Percentiles rank a stretch among this genome's conserved stretches.
phyloP scores from a whole-genome alignment of 2,797 vertebrate species.

The Gymnopithys bicolor region DNA sequence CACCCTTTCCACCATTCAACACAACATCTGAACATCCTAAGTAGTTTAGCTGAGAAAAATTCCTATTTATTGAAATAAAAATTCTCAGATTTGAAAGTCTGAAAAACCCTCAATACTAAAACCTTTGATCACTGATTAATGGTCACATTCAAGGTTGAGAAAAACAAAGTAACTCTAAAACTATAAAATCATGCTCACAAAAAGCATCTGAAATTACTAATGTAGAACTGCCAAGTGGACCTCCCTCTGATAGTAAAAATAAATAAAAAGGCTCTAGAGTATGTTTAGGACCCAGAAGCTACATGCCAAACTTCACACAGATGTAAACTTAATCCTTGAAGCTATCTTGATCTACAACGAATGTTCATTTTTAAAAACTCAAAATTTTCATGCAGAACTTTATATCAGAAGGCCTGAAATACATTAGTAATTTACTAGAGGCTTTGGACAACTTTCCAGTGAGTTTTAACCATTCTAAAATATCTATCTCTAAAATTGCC shows the following conservation, averaged over 20 bases:
- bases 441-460: not conserved
- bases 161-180: not conserved
- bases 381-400: not conserved
- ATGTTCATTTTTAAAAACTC: not conserved
- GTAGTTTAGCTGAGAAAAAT: not conserved
- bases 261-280: not conserved
- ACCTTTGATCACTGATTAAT: not conserved
- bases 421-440: not conserved
- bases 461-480: not conserved
- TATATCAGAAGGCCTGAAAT: not conserved
- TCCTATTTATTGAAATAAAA: not conserved
- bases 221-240: not conserved
- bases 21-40: not conserved
- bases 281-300: not conserved
- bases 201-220: not conserved
- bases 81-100: not conserved
- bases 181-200: not conserved
- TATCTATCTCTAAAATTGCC: not conserved
- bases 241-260: not conserved
- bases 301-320: not conserved
- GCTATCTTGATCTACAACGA: not conserved
- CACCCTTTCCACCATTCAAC: not conserved
- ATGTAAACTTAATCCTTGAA: constrained; percentile 1
- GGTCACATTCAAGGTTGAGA: not conserved
- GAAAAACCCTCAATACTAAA: not conserved